phyloP scores from a whole-genome alignment of 1,140 invertebrate genomes.

The Cyrtorhinus lividipennis region DNA sequence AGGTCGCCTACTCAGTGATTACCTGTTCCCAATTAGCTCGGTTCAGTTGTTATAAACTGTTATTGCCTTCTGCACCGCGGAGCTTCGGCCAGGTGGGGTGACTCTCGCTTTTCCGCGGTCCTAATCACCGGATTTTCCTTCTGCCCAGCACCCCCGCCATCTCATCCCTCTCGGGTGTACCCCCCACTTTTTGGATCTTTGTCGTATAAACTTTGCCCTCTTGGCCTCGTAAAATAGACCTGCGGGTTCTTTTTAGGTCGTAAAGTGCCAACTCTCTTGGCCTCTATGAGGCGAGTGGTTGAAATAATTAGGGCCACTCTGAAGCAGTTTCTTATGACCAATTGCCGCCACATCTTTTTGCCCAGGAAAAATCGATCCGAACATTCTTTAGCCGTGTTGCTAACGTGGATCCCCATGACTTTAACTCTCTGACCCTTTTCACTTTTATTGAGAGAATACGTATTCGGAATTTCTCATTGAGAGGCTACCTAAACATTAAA shows the following conservation, averaged over 20 bases:
- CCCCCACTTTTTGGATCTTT: neutral
- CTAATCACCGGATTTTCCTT: neutral
- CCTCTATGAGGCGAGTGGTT: neutral
- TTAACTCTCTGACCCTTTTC: too few species aligned
- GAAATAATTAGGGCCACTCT: neutral
- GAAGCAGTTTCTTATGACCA: too few species aligned
- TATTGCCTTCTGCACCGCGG: conserved; percentile 5
- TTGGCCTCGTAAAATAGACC: neutral
- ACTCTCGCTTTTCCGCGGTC: neutral
- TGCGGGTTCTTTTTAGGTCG: neutral
- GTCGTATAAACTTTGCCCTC: neutral
- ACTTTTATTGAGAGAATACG: too few species aligned
- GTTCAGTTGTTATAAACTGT: conserved; percentile 10
- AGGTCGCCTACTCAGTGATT: conserved; percentile 9
- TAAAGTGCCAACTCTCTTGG: neutral
- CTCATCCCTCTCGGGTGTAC: neutral
- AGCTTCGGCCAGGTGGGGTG: neutral
- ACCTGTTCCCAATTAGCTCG: conserved; percentile 9
- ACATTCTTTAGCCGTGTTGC: too few species aligned
- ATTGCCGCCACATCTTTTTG: too few species aligned
- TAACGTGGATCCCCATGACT: too few species aligned
- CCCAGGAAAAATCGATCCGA: too few species aligned
- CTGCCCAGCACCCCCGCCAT: too few species aligned
- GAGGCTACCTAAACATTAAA: too few species aligned
- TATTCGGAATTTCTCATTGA: too few species aligned